A percentile compares a stretch with the other conserved stretches of the same genome.
These are phyloP conservation scores for Folsomia manolachei DNA, from an alignment of 2,888 invertebrate species.

Conservation along the genomic window DNA sequence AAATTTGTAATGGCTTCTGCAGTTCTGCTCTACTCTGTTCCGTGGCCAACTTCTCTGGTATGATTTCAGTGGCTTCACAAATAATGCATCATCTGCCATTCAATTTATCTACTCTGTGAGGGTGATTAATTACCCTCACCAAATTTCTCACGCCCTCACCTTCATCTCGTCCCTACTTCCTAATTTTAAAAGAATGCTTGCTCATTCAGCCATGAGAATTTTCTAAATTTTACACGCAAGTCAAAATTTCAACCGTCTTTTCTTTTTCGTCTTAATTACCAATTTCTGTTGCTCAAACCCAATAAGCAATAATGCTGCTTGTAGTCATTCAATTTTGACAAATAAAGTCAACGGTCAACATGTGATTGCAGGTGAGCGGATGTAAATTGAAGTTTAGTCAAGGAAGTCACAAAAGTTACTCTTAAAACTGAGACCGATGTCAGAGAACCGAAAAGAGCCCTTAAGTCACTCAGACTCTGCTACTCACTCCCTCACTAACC, in stretches of 20 bases:
- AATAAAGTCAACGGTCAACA: neutral
- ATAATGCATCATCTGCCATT: constrained; percentile 4
- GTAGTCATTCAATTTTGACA: neutral
- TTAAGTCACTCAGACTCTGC: constrained; percentile 13
- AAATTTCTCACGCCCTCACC: constrained; percentile 7
- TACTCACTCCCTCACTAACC: no score
- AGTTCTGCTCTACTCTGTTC: no score
- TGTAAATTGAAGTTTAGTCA: neutral
- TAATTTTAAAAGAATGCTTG: neutral
- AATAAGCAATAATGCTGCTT: no score
- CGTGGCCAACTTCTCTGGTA: no score
- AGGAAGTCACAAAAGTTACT: constrained; percentile 2
- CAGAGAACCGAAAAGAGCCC: neutral
- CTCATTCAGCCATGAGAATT: neutral
- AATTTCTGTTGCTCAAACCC: neutral
- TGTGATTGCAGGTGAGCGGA: constrained; percentile 14
- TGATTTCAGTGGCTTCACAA: neutral
- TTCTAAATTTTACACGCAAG: no score
- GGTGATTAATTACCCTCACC: constrained; percentile 8
- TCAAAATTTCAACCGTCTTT: no score
- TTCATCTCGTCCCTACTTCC: no score
- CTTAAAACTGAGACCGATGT: no score
- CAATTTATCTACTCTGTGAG: neutral
- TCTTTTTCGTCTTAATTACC: neutral
- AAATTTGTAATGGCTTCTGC: no score